Conservation (phyloP, 2,888 invertebrate genomes). For the Drosophila quinaria region DNA sequence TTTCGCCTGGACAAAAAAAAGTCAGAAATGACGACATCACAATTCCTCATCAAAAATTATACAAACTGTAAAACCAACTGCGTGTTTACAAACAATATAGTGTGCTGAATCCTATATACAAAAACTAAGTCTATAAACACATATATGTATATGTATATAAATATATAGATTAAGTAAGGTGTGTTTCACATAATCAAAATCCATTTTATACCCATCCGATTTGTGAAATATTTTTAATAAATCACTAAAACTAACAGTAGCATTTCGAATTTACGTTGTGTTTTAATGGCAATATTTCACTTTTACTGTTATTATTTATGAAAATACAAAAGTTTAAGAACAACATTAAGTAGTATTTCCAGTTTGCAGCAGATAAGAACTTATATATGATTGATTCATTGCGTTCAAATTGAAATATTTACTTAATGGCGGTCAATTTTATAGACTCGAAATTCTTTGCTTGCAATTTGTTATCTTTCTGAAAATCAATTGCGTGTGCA, state of each 20-base stretch:
- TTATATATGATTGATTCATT: constrained; percentile 7
- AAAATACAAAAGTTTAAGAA: background rate
- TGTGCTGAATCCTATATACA: constrained; percentile 52
- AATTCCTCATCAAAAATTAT: constrained; percentile 65
- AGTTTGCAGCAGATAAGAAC: background rate
- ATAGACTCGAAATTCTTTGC: constrained; percentile 15
- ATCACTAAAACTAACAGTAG: constrained; percentile 7
- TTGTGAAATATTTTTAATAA: constrained; percentile 9
- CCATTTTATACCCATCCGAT: constrained; percentile 7
- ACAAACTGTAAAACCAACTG: constrained; percentile 68
- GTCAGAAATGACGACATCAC: constrained; percentile 78
- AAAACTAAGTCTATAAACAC: constrained; percentile 13
- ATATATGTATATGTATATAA: constrained; percentile 12
- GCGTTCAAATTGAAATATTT: background rate
- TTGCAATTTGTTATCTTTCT: constrained; percentile 10
- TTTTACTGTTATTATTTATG: background rate
- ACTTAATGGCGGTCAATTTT: background rate
- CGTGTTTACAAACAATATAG: constrained; percentile 79
- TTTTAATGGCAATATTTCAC: background rate
- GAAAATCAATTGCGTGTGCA: constrained; percentile 20
- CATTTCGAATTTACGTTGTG: too few relatives aligned
- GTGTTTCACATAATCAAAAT: constrained; percentile 55
- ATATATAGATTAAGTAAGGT: constrained; percentile 46
- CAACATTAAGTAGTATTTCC: background rate
- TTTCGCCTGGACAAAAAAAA: constrained; percentile 74